These are phyloP conservation scores for Gasteruption jaculator DNA, from an alignment of 2,888 invertebrate genomes.

Conservation along the genomic window DNA sequence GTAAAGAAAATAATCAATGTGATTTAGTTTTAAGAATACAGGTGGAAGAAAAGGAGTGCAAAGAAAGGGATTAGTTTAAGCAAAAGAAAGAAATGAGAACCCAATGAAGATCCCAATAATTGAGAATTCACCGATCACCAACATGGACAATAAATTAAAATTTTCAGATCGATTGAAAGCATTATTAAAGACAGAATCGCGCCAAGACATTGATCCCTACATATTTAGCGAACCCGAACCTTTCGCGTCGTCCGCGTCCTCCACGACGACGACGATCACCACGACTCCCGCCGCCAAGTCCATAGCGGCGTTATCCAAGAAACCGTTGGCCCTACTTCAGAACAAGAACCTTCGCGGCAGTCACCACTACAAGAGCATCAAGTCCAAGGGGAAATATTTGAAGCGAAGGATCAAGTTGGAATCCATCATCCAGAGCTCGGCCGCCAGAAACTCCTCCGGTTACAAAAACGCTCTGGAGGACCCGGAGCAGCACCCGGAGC, in stretches of 20 bases:
- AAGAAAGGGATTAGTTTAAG: too few species aligned
- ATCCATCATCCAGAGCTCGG: constrained; percentile 23
- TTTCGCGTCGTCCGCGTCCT: constrained; percentile 32
- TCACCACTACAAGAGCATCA: constrained; percentile 34
- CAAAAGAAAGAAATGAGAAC: constrained; percentile 26
- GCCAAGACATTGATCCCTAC: constrained; percentile 52
- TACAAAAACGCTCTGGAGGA: constrained; percentile 15
- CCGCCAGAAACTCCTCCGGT: constrained; percentile 21
- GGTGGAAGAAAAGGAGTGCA: too few species aligned
- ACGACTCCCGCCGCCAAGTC: too few species aligned
- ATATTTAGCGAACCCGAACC: constrained; percentile 53
- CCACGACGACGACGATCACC: constrained; percentile 11
- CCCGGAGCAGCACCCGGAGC: too few species aligned
- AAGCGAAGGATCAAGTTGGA: constrained; percentile 37
- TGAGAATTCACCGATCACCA: constrained; percentile 40
- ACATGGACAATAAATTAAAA: constrained; percentile 52
- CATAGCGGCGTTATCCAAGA: constrained; percentile 35
- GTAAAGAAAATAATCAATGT: too few species aligned
- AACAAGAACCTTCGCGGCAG: too few species aligned
- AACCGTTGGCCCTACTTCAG: too few species aligned
- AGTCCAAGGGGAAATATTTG: constrained; percentile 40
- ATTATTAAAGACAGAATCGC: constrained; percentile 47
- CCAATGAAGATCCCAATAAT: constrained; percentile 44
- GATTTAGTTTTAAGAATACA: constrained; percentile 40
- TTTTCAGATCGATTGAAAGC: constrained; percentile 53